Evolutionary conservation across 2,113 vertebrate genomes (phyloP).

Genomic region (Buteo buteo): DNA sequence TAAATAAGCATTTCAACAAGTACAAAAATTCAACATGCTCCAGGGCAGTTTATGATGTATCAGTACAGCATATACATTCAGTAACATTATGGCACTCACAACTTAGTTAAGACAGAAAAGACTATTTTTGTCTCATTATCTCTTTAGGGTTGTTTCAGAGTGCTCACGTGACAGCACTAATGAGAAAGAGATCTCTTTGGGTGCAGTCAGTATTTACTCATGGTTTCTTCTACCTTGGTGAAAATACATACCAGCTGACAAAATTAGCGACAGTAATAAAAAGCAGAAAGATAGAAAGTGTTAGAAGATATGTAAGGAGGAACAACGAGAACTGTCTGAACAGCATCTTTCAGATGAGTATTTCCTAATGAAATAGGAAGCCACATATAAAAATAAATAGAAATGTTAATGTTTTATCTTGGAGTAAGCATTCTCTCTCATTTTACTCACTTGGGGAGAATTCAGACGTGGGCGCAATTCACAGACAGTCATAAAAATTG

Average conservation of each 20-base stretch:
- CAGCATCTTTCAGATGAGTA: background rate
- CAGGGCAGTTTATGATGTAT: background rate
- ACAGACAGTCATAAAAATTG: background rate
- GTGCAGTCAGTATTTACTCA: background rate
- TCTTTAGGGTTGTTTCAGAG: background rate
- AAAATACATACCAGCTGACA: background rate
- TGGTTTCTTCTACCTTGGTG: background rate
- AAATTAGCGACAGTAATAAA: background rate
- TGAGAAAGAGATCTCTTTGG: background rate
- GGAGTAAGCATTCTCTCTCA: background rate
- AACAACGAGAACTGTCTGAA: background rate
- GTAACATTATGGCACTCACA: background rate
- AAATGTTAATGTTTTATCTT: background rate
- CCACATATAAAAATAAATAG: background rate
- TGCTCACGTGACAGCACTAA: background rate
- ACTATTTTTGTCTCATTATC: background rate
- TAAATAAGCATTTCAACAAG: constrained; percentile 2
- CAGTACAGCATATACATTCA: background rate
- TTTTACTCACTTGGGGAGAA: background rate
- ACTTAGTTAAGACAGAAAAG: background rate
- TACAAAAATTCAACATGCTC: background rate
- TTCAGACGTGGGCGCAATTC: background rate
- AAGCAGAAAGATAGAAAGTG: background rate
- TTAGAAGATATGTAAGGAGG: background rate
- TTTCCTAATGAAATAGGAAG: background rate